Conservation (phyloP, 2,888 invertebrate genomes). For the Sphaerophoria rueppellii region DNA sequence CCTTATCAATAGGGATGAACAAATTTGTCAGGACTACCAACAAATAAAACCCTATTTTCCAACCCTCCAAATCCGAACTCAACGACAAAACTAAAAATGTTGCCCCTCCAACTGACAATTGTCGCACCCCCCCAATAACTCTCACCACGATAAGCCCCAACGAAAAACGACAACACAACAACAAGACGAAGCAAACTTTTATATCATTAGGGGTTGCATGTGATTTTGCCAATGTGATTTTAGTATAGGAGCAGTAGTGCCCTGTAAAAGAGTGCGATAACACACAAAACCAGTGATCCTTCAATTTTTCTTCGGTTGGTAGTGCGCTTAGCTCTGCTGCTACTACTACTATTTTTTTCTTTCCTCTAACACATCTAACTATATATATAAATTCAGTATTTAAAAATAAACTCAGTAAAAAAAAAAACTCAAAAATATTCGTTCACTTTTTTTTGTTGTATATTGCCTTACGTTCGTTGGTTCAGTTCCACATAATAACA, state of each 20-base stretch:
- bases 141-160: constrained; percentile 20
- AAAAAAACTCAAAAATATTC: constrained; percentile 31
- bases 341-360: constrained; percentile 71
- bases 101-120: no score
- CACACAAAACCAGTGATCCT: constrained; percentile 68
- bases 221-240: constrained; percentile 74
- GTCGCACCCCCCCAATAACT: background rate
- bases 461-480: background rate
- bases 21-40: constrained; percentile 63
- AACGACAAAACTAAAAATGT: background rate
- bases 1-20: constrained; percentile 45
- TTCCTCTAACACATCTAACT: constrained; percentile 68
- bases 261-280: constrained; percentile 80
- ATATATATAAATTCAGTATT: constrained; percentile 19
- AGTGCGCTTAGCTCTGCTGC: constrained; percentile 72
- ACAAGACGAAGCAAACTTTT: no score
- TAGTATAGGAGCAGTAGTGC: constrained; percentile 81
- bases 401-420: constrained; percentile 15
- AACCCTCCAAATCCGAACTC: constrained; percentile 54
- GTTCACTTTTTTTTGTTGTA: constrained; percentile 23
- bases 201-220: constrained; percentile 62
- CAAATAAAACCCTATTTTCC: constrained; percentile 21
- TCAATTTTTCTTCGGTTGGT: constrained; percentile 74
- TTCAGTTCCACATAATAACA: constrained; percentile 52
- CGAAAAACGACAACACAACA: background rate